phyloP scores from a whole-genome alignment of 1,140 invertebrate genomes.

The Brachionus sp. region DNA sequence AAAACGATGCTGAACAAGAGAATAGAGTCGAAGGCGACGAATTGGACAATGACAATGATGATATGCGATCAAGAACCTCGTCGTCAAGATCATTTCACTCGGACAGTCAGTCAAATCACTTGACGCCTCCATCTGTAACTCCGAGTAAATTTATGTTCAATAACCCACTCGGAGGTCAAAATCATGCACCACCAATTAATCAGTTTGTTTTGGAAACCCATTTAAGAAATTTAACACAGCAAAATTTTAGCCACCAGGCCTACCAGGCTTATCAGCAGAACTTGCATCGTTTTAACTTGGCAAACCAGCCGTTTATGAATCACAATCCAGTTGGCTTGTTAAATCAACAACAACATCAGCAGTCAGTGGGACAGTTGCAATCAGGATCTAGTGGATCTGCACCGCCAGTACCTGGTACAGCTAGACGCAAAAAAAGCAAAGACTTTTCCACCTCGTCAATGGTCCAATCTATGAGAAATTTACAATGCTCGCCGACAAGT shows the following conservation, averaged over 20 bases:
- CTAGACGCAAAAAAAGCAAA: constrained; percentile 12
- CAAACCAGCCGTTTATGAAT: neutral
- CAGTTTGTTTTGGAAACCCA: constrained; percentile 26
- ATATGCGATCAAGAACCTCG: constrained; percentile 23
- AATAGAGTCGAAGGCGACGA: neutral
- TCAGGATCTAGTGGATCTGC: neutral
- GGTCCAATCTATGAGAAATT: constrained; percentile 32
- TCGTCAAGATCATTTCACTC: constrained; percentile 10
- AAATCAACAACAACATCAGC: constrained; percentile 16
- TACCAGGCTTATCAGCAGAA: constrained; percentile 31
- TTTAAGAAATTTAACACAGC: constrained; percentile 41
- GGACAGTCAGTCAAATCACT: neutral
- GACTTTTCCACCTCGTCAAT: constrained; percentile 1
- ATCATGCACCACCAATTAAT: neutral
- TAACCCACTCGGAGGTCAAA: neutral
- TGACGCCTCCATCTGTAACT: neutral
- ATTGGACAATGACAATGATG: constrained; percentile 12
- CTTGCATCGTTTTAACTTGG: constrained; percentile 5
- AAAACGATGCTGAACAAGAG: neutral
- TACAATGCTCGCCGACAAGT: constrained; percentile 16
- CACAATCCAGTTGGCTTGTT: neutral
- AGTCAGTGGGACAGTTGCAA: neutral
- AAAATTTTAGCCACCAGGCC: constrained; percentile 29
- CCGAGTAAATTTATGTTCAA: constrained; percentile 26
- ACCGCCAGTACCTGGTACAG: neutral